Conservation (phyloP, 2,113 vertebrate genomes). For the Epinephelus cyanopodus region DNA sequence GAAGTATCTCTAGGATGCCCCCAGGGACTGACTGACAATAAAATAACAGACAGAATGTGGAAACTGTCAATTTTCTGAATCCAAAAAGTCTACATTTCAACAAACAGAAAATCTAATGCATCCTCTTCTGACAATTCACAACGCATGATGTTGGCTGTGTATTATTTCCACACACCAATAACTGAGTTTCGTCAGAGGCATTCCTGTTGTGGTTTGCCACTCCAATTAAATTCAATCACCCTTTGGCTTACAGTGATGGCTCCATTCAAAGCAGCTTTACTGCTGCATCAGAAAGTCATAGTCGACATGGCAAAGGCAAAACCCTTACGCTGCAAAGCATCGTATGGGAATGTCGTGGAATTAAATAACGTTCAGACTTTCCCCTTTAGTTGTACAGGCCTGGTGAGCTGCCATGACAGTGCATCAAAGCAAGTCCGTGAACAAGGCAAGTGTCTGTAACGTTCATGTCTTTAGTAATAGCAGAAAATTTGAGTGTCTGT, state of each 20-base stretch:
- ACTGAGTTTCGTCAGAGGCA: neutral
- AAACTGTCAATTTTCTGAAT: conserved; percentile 35
- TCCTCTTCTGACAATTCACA: neutral
- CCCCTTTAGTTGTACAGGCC: no score
- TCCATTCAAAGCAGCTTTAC: neutral
- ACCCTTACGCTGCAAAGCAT: neutral
- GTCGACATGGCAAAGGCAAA: neutral
- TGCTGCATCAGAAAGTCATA: neutral
- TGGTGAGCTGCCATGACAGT: no score
- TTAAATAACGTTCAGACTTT: no score
- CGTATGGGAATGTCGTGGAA: neutral
- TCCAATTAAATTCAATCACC: neutral
- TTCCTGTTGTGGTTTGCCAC: neutral
- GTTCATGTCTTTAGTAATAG: no score
- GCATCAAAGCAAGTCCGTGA: no score
- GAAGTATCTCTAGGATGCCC: conserved; percentile 27
- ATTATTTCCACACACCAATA: neutral
- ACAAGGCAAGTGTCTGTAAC: no score
- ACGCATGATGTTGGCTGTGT: neutral
- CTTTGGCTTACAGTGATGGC: neutral
- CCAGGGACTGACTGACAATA: conserved; percentile 36
- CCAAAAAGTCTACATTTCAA: conserved; percentile 13
- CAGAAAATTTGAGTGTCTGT: no score
- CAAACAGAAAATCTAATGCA: conserved; percentile 9
- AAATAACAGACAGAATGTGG: neutral